Conservation (phyloP, 2,888 invertebrate species). For the Malachius bipustulatus region DNA sequence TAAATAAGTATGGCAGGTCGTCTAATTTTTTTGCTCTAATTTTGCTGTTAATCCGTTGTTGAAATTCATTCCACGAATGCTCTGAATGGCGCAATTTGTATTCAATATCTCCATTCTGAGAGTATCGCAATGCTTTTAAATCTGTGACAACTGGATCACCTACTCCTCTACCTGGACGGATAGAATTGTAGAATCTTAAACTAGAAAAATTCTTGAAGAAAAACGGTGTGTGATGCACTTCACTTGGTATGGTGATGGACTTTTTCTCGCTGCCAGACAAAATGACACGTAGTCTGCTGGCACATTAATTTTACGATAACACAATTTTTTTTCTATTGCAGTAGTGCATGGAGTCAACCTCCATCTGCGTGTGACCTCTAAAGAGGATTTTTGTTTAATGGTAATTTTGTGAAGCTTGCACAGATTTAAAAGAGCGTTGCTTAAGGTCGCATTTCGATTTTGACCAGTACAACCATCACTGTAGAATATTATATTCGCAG, state of each 20-base stretch:
- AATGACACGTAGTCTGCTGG: slow-evolving; percentile 2
- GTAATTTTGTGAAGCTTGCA: slow-evolving; percentile 2
- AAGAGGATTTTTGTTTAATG: neutral
- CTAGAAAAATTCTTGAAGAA: slow-evolving; percentile 2
- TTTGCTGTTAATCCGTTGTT: too few relatives aligned
- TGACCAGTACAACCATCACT: neutral
- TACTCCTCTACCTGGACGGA: neutral
- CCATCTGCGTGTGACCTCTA: slow-evolving; percentile 1
- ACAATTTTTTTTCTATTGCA: slow-evolving; percentile 1
- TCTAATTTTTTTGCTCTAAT: too few relatives aligned
- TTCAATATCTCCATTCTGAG: slow-evolving; percentile 1
- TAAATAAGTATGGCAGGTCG: too few relatives aligned
- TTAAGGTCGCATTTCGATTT: slow-evolving; percentile 3
- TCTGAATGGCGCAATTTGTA: too few relatives aligned
- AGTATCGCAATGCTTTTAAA: neutral
- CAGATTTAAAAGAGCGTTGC: slow-evolving; percentile 3
- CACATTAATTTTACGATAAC: slow-evolving; percentile 2
- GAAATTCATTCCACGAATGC: too few relatives aligned
- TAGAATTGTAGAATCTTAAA: neutral
- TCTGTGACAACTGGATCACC: slow-evolving; percentile 3
- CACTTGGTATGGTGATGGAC: slow-evolving; percentile 3
- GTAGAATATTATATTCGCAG: neutral
- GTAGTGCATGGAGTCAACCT: slow-evolving; percentile 3
- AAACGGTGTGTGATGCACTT: slow-evolving; percentile 1
- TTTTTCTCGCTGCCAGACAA: slow-evolving; percentile 2